Evolutionary conservation across 1,140 invertebrate species (phyloP), one percentile per base, ranked within the genome.

Genomic region (Phymorhynchus buccinoides): DNA sequence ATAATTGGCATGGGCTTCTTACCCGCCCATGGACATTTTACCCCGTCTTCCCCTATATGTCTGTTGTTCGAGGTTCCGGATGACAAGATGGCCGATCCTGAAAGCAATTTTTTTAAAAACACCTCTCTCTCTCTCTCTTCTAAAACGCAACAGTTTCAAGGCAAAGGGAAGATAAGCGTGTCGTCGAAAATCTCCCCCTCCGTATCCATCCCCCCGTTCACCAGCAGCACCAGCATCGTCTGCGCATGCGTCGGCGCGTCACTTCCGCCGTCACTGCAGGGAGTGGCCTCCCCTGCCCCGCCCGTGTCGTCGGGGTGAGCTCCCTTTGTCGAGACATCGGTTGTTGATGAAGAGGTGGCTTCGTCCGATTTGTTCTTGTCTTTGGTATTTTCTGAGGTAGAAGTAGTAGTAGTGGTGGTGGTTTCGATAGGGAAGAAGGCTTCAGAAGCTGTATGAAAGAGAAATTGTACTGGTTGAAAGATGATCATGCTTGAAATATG

Each of bases 151-250:
- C n/a, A n/a, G n/a, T n/a, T n/a, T 80, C 79, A 80, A 30, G 16
- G 82, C 30, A 89, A 62, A 37, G 87, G 84, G 44, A 90, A 86
- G 30, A 93, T 90, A 22, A 93, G 89, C 32, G 87, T 88, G 85
- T 93, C 93, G 87, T 93, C 92, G 89, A 93, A 93, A 82, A 93
- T 91, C 84, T 93, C 91, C 77, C 93, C 93, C 73, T 93, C 89
- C 44, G 92, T 93, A 79, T 93, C 93, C 93, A 93, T 93, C 27
- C 93, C 93, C 42, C 91, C 93, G 88, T 93, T 89, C 16, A 93
- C 82, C 3, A 93, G 78, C 35, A 87, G 83, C 44, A 92, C 81
- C 27, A 66, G 86, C 48, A 89, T 68, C 48, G 86, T 89, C 42
- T 88, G 86, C 56, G 35, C n/a, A n/a, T n/a, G n/a, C n/a, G n/a